Evolutionary conservation across 2,888 invertebrate genomes (phyloP), one percentile per base, ranked within the genome.

Genomic region (Suillia variegata): DNA sequence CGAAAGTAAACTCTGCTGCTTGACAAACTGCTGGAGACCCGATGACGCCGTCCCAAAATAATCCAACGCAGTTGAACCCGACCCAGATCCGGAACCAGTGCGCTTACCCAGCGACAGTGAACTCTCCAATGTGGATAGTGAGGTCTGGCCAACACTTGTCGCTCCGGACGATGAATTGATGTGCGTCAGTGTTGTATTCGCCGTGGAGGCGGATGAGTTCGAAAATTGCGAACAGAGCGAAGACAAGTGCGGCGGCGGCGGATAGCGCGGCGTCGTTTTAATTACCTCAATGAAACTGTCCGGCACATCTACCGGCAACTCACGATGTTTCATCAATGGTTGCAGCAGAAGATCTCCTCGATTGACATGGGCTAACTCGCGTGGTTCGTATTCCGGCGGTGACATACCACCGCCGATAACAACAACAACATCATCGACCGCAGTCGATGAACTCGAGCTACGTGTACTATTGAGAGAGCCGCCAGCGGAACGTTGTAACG

Each of bases 221-320:
- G 73, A 75, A 24, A 80, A 74, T 59, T 79, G 77, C 38, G 76
- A 78, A 45, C 71, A 68, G 6, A 77, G 69, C 22, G 82, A 80
- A 4, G 80, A 77, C n/a, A 81, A 63, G 65, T 80, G 80, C 10
- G 76, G 74, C 69, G 85, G 86, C 70, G 86, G 84, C 50, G 89
- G 88, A 77, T 88, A 88, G 72, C 88, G 88, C 42, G 89, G 88
- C 47, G 89, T 86, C 1, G 86, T 86, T 85, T 94, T 94, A 80
- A 90, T 89, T 67, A 90, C 86, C 76, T 91, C 93, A 66, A 93
- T 88, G 83, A 94, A 95, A 74, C 89, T 88, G 65, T 93, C 93
- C 3, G 95, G 95, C 66, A 94, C 94, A 82, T 95, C 95, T 60
- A 95, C 93, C 2, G 95, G 92, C 85, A 89, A 84, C 79, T 89